Conservation (phyloP, 2,113 vertebrate genomes). For the Mesitornis unicolor region DNA sequence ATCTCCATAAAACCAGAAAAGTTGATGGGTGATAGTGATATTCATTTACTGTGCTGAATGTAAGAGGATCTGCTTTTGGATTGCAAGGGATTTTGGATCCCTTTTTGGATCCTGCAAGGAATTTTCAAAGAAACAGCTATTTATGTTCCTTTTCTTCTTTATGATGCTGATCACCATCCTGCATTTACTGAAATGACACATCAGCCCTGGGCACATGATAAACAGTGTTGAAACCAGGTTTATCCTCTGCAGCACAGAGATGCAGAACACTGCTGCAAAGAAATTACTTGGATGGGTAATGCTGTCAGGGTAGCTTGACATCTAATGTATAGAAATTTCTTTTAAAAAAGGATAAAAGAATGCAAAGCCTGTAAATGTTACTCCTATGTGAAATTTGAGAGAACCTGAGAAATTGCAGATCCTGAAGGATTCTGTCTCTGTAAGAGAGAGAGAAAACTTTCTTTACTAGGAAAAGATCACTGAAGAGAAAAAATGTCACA, state of each 20-base stretch:
- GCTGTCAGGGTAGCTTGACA: background rate
- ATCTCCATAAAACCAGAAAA: background rate
- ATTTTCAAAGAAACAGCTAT: slow-evolving; percentile 11
- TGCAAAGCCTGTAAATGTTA: background rate
- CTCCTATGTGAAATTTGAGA: background rate
- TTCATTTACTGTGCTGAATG: background rate
- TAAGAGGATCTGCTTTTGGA: background rate
- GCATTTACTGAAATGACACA: background rate
- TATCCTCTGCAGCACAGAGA: background rate
- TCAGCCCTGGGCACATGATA: background rate
- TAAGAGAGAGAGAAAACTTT: background rate
- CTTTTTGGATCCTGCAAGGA: background rate
- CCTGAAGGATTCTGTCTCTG: background rate
- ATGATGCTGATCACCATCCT: background rate
- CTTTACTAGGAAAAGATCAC: background rate
- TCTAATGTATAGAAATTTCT: background rate
- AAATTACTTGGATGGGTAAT: background rate
- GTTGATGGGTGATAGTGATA: background rate
- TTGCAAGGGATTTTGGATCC: background rate
- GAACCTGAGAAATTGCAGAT: background rate
- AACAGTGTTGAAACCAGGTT: background rate
- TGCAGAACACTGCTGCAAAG: background rate
- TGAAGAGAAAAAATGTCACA: background rate
- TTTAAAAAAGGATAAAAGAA: background rate
- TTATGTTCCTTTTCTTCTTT: background rate